A percentile compares a stretch with the other conserved stretches of the same genome.
phyloP scores from a whole-genome alignment of 2,797 vertebrate genomes.

The Botia almorhae region DNA sequence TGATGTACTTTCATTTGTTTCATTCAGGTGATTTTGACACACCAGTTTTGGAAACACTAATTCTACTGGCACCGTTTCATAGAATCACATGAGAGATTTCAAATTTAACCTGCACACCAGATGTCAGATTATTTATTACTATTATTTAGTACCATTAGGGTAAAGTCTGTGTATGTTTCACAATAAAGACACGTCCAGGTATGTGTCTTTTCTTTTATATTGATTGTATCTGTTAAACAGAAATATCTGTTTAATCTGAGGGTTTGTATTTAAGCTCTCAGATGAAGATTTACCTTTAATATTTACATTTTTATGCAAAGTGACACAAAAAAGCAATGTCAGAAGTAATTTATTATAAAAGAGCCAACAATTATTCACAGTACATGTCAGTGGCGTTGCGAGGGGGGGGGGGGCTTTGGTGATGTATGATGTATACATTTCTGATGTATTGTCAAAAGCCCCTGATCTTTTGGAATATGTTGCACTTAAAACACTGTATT shows the following conservation, averaged over 20 bases:
- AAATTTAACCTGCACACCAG: too few species aligned
- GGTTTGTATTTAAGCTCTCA: neutral
- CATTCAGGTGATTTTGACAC: neutral
- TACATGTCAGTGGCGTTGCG: too few species aligned
- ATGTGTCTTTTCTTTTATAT: too few species aligned
- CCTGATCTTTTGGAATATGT: too few species aligned
- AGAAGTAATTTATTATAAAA: neutral
- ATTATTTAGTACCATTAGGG: neutral
- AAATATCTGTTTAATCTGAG: neutral
- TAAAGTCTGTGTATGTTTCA: neutral
- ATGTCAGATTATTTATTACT: neutral
- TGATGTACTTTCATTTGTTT: neutral
- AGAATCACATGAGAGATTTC: too few species aligned
- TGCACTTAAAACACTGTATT: too few species aligned
- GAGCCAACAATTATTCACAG: neutral
- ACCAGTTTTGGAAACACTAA: neutral
- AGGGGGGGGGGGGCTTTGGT: too few species aligned
- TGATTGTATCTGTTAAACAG: neutral
- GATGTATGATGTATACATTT: too few species aligned
- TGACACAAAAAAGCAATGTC: neutral
- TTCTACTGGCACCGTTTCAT: neutral
- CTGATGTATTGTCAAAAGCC: too few species aligned
- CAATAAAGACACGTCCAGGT: too few species aligned
- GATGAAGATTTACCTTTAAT: too few species aligned
- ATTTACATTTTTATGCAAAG: neutral